Evolutionary conservation across 2,113 vertebrate species (phyloP).

Genomic region (Falcunculus frontatus): DNA sequence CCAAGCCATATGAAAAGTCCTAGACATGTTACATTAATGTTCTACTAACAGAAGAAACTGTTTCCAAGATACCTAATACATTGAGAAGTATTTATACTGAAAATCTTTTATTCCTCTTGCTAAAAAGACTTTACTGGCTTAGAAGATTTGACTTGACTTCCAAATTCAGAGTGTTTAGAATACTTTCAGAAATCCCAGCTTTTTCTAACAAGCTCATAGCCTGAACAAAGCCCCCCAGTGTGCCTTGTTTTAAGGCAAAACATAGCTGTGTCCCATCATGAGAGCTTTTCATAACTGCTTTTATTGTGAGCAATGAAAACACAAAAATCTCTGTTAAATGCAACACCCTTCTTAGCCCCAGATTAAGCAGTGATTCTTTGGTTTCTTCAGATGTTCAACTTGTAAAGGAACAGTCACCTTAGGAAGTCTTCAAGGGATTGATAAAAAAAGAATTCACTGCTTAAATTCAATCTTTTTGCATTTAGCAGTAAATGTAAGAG

Average conservation of each 20-base stretch:
- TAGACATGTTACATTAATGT: neutral
- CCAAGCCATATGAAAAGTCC: neutral
- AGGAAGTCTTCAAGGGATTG: neutral
- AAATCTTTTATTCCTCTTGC: neutral
- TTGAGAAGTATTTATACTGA: neutral
- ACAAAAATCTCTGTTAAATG: neutral
- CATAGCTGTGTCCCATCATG: neutral
- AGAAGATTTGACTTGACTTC: neutral
- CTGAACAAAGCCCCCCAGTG: neutral
- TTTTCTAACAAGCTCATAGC: neutral
- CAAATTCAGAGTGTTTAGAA: neutral
- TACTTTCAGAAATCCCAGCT: neutral
- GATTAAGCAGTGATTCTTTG: neutral
- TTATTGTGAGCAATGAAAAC: neutral
- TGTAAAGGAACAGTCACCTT: neutral
- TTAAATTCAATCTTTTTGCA: neutral
- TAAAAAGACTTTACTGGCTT: neutral
- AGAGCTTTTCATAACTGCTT: neutral
- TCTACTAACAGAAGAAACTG: neutral
- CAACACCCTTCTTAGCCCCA: neutral
- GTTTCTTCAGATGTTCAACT: neutral
- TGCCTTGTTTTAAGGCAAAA: neutral
- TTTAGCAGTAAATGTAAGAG: neutral
- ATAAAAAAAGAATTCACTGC: neutral
- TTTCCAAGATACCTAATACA: neutral